Evolutionary conservation across 2,797 vertebrate genomes (phyloP), one percentile per base, ranked within the genome.

Genomic region (Borostomias antarcticus): DNA sequence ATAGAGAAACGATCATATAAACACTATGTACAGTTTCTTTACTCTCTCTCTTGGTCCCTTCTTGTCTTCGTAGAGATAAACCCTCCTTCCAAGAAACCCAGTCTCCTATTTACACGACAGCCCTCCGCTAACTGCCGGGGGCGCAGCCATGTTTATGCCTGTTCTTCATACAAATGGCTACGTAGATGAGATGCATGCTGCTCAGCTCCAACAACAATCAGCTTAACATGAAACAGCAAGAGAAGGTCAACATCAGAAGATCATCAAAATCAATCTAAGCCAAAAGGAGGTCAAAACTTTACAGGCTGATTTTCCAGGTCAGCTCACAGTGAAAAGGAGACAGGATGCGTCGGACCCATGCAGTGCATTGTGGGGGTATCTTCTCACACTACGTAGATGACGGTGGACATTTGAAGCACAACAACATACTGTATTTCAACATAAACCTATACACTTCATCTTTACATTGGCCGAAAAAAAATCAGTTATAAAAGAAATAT

Each of bases 321-420:
- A 93, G 94, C 93, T 95, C 90, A 90, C 88, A 93, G 91, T 93
- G 92, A 91, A 85, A 79, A 90, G 91, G 89, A 93, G 89, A 92
- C 88, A 83, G 87, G 91, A 94, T 93, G 92, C 90, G 90, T 91
- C 86, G 85, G 91, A 91, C 87, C 87, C 94, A 93, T 93, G 94
- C 93, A 92, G 93, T 90, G 91, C 86, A 91, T 89, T 86, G 90
- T 90, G 86, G 91, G 86, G 82, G 78, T 80, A 70, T 88, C 80
- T 78, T 82, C 86, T 90, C 85, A 86, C 87, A 87, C 83, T 72
- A 75, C 64, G 74, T 63, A 43, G 81, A 85, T 82, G 85, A 89
- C 78, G 57, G 84, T 58, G 82, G 85, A 86, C 86, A 79, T 79
- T 84, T 83, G 84, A 89, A 92, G 89, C 88, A 92, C 90, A 83